Evolutionary conservation across 2,888 invertebrate species (phyloP), one percentile per base, ranked within the genome.

Genomic region (Thysanoteuthis rhombus): DNA sequence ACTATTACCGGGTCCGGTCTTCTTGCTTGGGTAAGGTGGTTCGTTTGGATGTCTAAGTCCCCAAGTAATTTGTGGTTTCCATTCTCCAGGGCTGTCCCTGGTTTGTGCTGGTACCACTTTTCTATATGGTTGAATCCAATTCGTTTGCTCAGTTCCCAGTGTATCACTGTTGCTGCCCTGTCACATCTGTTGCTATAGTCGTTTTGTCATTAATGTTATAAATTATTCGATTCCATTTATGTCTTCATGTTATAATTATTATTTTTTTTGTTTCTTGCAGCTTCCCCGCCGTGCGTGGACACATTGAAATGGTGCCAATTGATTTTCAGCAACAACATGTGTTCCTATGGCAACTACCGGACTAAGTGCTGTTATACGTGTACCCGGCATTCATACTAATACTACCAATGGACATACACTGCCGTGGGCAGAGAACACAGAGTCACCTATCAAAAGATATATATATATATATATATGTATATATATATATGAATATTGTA

Each of bases 281-380:
- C 75, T n/a, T 75, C n/a, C 16, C 95, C 95, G 3, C 45, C 75
- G 19, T 96, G 96, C 93, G 94, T 93, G 89, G 96, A 96, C 93
- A 94, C 94, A 52, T 95, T 95, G 92, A 93, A 94, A 42, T 96
- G 95, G 96, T 96, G 96, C 90, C 94, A 95, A 89, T 94, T 95
- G 39, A 95, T 95, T n/a, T 95, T 95, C 6, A 95, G 95, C 92
- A 95, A 95, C 93, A 95, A 95, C 93, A 95, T 95, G 93, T 96
- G 96, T 95, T 93, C 94, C 92, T 95, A 96, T 94, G 93, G 94
- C n/a, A 96, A 95, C 94, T 96, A 96, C 94, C 95, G 96, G 92
- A 95, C 94, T 92, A 95, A 95, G 93, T 96, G 96, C 91, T 96
- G 96, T 93, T 93, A 93, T 25, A 95, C 96, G 19, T 96, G 96